A percentile compares a stretch with the other conserved stretches of the same genome.
Conservation (phyloP, 2,797 vertebrate species). For the Orestias chungarensis region DNA sequence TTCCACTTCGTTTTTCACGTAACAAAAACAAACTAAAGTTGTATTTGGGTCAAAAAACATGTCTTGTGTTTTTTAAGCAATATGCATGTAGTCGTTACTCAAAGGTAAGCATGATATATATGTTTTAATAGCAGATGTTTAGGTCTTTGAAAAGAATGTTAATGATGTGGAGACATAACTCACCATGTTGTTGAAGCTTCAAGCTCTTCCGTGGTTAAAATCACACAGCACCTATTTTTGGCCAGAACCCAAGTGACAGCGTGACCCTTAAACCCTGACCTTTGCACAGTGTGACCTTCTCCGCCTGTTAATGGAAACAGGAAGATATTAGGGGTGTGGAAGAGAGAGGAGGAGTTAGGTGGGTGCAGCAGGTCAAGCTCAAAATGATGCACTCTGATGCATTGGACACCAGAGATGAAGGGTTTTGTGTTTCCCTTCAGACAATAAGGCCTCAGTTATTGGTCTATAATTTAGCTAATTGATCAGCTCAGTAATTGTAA, state of each 20-base stretch:
- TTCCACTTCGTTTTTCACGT: conserved; percentile 57
- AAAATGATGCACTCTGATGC: conserved; percentile 67
- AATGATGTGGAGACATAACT: conserved; percentile 62
- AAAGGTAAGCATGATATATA: conserved; percentile 15
- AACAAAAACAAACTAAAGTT: conserved; percentile 53
- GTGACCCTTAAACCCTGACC: conserved; percentile 76
- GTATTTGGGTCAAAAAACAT: conserved; percentile 59
- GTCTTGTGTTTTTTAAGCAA: conserved; percentile 24
- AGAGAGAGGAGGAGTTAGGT: conserved; percentile 53
- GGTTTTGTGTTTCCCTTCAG: conserved; percentile 49
- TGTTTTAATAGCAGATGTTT: conserved; percentile 15
- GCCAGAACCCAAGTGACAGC: conserved; percentile 69
- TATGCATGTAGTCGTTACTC: conserved; percentile 32
- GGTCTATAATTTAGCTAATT: conserved; percentile 66
- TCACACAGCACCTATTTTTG: conserved; percentile 78
- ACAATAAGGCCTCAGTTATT: conserved; percentile 77
- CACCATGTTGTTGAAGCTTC: conserved; percentile 34
- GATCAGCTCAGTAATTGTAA: conserved; percentile 77
- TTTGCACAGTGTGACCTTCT: conserved; percentile 70
- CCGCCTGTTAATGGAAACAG: conserved; percentile 79
- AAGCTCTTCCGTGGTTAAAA: conserved; percentile 68
- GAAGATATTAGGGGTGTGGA: conserved; percentile 79
- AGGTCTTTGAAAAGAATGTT: conserved; percentile 32
- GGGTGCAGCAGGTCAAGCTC: conserved; percentile 76
- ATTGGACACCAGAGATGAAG: conserved; percentile 60